A percentile compares a stretch with the other conserved stretches of the same genome.
phyloP scores from a whole-genome alignment of 37 sponge, comb jelly and placozoan species.

The Spongilla lacustris region DNA sequence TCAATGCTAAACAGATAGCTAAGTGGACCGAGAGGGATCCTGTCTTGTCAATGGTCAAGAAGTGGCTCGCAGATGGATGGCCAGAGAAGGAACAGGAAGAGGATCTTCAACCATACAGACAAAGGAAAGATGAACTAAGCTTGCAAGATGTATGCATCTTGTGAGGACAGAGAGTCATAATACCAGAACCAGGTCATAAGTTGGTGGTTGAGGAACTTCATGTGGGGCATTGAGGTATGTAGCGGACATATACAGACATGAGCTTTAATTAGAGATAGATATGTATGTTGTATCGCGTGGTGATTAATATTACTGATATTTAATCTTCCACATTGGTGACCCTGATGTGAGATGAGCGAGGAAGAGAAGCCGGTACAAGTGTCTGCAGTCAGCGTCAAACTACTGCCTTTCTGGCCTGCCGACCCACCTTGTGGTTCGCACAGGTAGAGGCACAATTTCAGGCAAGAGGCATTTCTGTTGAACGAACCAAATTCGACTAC shows the following conservation, averaged over 20 bases:
- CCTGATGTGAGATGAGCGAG: no score
- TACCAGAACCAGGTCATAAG: slow-evolving; percentile 12
- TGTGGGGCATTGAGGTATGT: slow-evolving; percentile 34
- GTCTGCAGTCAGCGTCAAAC: neutral
- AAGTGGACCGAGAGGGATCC: slow-evolving; percentile 45
- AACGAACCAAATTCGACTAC: slow-evolving; percentile 34
- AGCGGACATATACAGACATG: no score
- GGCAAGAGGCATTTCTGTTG: neutral
- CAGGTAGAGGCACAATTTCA: slow-evolving; percentile 44
- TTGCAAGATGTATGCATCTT: slow-evolving; percentile 28
- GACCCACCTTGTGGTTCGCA: slow-evolving; percentile 45
- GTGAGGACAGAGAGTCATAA: slow-evolving; percentile 28
- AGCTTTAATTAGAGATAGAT: no score
- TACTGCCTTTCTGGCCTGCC: slow-evolving; percentile 51
- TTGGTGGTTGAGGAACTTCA: slow-evolving; percentile 5
- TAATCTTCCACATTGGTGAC: no score
- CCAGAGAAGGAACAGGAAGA: neutral
- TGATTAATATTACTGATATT: no score
- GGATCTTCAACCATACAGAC: slow-evolving; percentile 15
- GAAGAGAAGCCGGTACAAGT: neutral
- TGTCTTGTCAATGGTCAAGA: slow-evolving; percentile 14
- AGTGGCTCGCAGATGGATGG: slow-evolving; percentile 7
- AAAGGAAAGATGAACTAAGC: slow-evolving; percentile 28
- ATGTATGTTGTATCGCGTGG: no score
- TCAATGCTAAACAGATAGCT: slow-evolving; percentile 18